phyloP scores from a whole-genome alignment of 2,797 vertebrate genomes.

The Enteromius viviparus region DNA sequence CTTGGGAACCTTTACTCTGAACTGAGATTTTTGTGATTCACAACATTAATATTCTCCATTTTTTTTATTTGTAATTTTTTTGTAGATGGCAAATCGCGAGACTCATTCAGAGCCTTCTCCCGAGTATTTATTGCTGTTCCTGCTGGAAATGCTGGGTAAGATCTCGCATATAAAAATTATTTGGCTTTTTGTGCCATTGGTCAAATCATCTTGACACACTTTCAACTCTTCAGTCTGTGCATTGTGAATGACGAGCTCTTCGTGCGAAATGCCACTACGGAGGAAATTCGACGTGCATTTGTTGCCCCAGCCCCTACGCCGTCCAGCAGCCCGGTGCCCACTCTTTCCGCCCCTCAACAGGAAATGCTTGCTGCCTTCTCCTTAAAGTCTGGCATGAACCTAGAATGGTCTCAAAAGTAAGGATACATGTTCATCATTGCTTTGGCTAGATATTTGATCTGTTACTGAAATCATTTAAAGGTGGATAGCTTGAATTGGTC shows the following conservation, averaged over 20 bases:
- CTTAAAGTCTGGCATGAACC: slow-evolving; percentile 91
- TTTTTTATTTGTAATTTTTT: slow-evolving; percentile 51
- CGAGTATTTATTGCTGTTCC: slow-evolving; percentile 90
- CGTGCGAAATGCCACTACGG: slow-evolving; percentile 86
- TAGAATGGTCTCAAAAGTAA: slow-evolving; percentile 96
- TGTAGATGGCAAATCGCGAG: slow-evolving; percentile 86
- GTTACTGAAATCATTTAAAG: not conserved
- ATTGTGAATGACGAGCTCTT: slow-evolving; percentile 93
- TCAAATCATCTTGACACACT: not conserved
- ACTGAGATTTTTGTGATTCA: not conserved
- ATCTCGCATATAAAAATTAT: not conserved
- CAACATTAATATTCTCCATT: not conserved
- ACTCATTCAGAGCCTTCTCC: slow-evolving; percentile 87
- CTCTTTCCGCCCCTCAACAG: slow-evolving; percentile 86
- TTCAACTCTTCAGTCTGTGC: slow-evolving; percentile 77
- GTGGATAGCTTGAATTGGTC: slow-evolving; percentile 4
- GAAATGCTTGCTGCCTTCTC: slow-evolving; percentile 92
- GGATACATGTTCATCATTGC: slow-evolving; percentile 49
- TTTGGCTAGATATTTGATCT: not conserved
- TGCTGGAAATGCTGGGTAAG: slow-evolving; percentile 84
- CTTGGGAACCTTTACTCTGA: not conserved
- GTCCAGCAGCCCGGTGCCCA: slow-evolving; percentile 91
- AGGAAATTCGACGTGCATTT: slow-evolving; percentile 88
- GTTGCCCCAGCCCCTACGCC: slow-evolving; percentile 90
- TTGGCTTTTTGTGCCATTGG: not conserved